Conservation (phyloP, 2,888 invertebrate species). For the Calliphora vomitoria region DNA sequence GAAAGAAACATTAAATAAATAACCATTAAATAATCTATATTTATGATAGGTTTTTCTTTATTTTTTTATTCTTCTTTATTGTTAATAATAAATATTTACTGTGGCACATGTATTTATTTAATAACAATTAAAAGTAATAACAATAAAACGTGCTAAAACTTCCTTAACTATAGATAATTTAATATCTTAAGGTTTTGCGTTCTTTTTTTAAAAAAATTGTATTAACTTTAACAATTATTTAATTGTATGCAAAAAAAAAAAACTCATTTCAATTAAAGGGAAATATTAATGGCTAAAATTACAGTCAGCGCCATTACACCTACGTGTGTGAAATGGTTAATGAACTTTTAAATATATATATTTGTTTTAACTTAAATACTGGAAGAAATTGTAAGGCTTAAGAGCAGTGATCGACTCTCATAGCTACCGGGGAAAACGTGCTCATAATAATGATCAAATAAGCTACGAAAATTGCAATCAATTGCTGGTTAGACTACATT, state of each 20-base stretch:
- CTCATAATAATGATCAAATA: too few species aligned
- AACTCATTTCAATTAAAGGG: neutral
- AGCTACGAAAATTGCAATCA: too few species aligned
- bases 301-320: slow-evolving; percentile 1
- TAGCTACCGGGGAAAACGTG: too few species aligned
- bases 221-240: slow-evolving; percentile 1
- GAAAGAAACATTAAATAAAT: slow-evolving; percentile 27
- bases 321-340: slow-evolving; percentile 30
- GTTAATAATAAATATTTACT: slow-evolving; percentile 28
- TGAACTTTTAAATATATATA: too few species aligned
- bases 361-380: too few species aligned
- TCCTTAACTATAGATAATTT: slow-evolving; percentile 53
- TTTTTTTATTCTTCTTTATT: slow-evolving; percentile 10
- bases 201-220: slow-evolving; percentile 4
- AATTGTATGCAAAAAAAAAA: too few species aligned
- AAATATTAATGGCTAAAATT: neutral
- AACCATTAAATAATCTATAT: slow-evolving; percentile 32
- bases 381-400: neutral
- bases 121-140: slow-evolving; percentile 26
- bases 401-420: too few species aligned
- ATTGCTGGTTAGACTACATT: too few species aligned
- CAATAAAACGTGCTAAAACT: slow-evolving; percentile 59
- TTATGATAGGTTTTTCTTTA: neutral
- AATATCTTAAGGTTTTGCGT: neutral
- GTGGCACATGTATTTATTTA: slow-evolving; percentile 1